phyloP scores from a whole-genome alignment of 2,888 invertebrate species.

The Dichetophora obliterata region DNA sequence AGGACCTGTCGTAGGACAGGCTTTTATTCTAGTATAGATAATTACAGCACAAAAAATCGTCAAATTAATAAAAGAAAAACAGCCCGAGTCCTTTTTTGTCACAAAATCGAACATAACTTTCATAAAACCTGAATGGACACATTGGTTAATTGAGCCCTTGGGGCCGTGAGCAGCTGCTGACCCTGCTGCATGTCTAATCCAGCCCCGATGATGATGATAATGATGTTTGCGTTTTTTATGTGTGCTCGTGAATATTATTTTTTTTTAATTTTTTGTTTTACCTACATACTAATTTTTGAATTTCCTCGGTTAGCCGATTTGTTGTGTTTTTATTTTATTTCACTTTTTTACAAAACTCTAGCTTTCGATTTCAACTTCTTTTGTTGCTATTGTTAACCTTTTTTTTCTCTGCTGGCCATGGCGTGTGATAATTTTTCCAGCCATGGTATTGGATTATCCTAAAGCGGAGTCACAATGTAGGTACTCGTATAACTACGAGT shows the following conservation, averaged over 20 bases:
- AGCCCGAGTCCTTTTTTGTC: too few relatives aligned
- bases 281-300: background rate
- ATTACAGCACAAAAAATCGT: too few relatives aligned
- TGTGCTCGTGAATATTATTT: background rate
- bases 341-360: background rate
- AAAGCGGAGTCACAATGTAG: too few relatives aligned
- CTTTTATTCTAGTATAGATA: too few relatives aligned
- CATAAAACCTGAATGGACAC: too few relatives aligned
- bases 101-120: too few relatives aligned
- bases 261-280: background rate
- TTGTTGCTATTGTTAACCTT: background rate
- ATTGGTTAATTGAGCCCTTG: too few relatives aligned
- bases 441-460: background rate
- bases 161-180: too few relatives aligned
- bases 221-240: background rate
- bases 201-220: background rate
- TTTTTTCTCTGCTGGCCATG: background rate
- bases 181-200: too few relatives aligned
- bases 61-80: too few relatives aligned
- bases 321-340: constrained; percentile 2
- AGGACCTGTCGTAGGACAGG: too few relatives aligned
- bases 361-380: background rate
- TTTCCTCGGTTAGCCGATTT: constrained; percentile 3
- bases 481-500: too few relatives aligned
- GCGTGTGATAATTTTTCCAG: background rate